Evolutionary conservation across 2,888 invertebrate genomes (phyloP).

Genomic region (Hipparchia sbordonii): DNA sequence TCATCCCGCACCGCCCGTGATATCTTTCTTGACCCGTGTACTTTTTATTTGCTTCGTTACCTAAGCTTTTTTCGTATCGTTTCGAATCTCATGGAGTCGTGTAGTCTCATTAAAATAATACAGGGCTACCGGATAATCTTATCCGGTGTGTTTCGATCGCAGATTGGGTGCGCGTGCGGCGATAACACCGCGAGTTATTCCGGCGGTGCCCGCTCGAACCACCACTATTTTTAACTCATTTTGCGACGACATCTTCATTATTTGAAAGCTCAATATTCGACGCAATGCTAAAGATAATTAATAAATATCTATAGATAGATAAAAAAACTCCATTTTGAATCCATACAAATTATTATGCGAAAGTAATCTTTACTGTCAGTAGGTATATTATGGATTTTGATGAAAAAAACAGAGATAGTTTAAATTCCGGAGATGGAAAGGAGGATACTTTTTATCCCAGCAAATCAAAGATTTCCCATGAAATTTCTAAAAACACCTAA

Average conservation of each 20-base stretch:
- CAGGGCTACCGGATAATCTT: constrained; percentile 83
- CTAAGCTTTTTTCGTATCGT: constrained; percentile 78
- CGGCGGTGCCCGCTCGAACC: constrained; percentile 75
- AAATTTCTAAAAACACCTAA: too few relatives aligned
- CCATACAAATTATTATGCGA: too few relatives aligned
- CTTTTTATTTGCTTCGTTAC: constrained; percentile 78
- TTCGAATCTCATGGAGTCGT: constrained; percentile 78
- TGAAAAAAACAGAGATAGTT: too few relatives aligned
- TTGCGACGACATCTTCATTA: constrained; percentile 79
- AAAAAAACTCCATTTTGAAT: too few relatives aligned
- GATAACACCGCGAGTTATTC: constrained; percentile 80
- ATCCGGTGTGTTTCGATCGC: constrained; percentile 81
- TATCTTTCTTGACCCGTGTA: constrained; percentile 78
- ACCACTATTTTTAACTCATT: constrained; percentile 75
- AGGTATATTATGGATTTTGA: too few relatives aligned
- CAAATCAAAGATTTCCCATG: too few relatives aligned
- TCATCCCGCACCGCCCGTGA: constrained; percentile 66
- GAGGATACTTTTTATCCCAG: too few relatives aligned
- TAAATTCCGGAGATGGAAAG: too few relatives aligned
- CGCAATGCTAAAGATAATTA: too few relatives aligned
- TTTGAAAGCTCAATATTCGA: constrained; percentile 55
- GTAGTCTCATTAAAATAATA: constrained; percentile 84
- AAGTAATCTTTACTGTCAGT: too few relatives aligned
- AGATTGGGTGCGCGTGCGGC: constrained; percentile 81
- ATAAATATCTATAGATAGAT: too few relatives aligned